A percentile compares a stretch with the other conserved stretches of the same genome.
These are phyloP conservation scores for Lutraria lutraria DNA, from an alignment of 2,888 invertebrate species.

Conservation along the genomic window DNA sequence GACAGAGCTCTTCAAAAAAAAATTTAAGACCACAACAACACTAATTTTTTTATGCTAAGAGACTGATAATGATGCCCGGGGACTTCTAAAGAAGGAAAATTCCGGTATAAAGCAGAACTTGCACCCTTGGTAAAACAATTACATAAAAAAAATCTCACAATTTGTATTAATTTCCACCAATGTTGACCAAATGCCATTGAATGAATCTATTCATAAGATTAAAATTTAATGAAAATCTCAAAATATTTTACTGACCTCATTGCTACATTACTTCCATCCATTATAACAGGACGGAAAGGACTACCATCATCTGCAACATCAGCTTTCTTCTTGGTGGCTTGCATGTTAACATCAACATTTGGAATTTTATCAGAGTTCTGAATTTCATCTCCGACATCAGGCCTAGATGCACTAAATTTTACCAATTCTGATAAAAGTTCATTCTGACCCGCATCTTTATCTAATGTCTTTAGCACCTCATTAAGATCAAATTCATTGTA, in stretches of 20 bases:
- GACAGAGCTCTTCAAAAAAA: too few relatives aligned
- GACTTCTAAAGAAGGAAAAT: too few relatives aligned
- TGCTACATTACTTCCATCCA: slow-evolving; percentile 95
- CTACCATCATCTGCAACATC: slow-evolving; percentile 58
- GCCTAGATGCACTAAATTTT: slow-evolving; percentile 89
- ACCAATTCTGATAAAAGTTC: slow-evolving; percentile 96
- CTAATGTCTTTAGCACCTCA: slow-evolving; percentile 93
- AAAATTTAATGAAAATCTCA: too few relatives aligned
- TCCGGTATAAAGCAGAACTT: too few relatives aligned
- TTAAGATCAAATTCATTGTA: slow-evolving; percentile 95
- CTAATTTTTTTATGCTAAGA: too few relatives aligned
- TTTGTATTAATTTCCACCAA: too few relatives aligned
- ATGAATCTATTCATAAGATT: too few relatives aligned
- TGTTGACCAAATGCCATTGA: too few relatives aligned
- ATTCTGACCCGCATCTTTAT: slow-evolving; percentile 94
- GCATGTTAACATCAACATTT: not conserved
- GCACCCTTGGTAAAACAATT: too few relatives aligned
- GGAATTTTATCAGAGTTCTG: not conserved
- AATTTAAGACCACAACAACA: too few relatives aligned
- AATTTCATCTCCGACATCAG: slow-evolving; percentile 9
- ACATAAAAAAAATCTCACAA: too few relatives aligned
- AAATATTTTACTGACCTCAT: slow-evolving; percentile 90
- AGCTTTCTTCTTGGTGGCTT: slow-evolving; percentile 15
- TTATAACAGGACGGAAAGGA: slow-evolving; percentile 90
- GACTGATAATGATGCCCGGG: too few relatives aligned